Base-by-base conservation (phyloP, 2,113 vertebrate genomes). In the Tricholaema leucomelas region DNA sequence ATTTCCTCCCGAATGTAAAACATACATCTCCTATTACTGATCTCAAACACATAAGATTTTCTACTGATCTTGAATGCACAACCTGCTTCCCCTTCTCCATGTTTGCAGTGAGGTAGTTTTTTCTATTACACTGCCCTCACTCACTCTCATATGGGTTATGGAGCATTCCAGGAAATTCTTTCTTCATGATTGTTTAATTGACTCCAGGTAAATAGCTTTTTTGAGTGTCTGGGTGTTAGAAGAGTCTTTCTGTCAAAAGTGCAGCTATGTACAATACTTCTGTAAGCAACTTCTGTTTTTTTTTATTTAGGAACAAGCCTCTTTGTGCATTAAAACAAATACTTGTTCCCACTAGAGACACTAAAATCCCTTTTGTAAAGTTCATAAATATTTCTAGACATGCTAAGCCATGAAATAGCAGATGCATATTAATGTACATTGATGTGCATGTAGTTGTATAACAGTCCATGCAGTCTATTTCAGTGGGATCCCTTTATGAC, bases 311-410 rank as follows among this genome's bases (percentile, higher is more conserved):
- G 24, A 91, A 58, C 3, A 50, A 27, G 5, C 3, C 17, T 5
- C 7, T 31, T 85, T 50, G 30, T 65, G 24, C 30, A n/a, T 1
- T 46, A 81, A 90, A 88, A 4, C 8, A 61, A 69, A n/a, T 54
- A 16, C 17, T 64, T 2, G 10, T 42, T 88, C 48, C 33, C 35
- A 65, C 40, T 25, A 44, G 19, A 73, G 23, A 73, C 13, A 76
- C 10, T 36, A 10, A 75, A 88, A 85, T 59, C 56, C 12, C 3
- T 1, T 44, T 69, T 76, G 10, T 31, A 30, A 85, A 35, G 55
- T 67, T 76, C 40, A 59, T 40, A 81, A 85, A 55, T 66, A 73
- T 87, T 88, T 87, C 77, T 79, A 70, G 70, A 63, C 8, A 36
- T 52, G 36, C 36, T 87, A 84, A 88, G 28, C 40, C 20, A 46